Conservation (phyloP, 2,797 vertebrate species). For the Labroides dimidiatus region DNA sequence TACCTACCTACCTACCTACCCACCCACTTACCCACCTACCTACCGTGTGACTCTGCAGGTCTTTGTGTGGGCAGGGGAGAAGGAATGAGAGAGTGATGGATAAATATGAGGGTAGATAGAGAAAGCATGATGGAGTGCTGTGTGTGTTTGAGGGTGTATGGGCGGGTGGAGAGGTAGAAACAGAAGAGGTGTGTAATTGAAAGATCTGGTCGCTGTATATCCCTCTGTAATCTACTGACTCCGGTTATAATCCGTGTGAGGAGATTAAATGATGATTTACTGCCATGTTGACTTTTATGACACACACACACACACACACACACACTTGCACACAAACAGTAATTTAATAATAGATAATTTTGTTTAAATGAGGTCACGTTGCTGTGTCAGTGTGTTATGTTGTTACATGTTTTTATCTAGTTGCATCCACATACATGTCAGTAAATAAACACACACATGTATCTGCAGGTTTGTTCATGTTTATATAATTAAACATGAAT, state of each 20-base stretch:
- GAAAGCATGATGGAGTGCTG: constrained; percentile 33
- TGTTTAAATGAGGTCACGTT: constrained; percentile 4
- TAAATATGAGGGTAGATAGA: constrained; percentile 25
- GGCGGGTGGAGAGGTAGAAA: not conserved
- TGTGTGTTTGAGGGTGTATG: constrained; percentile 9
- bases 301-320: constrained; percentile 13
- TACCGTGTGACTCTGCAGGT: constrained; percentile 70
- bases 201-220: constrained; percentile 29
- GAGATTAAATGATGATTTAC: constrained; percentile 59
- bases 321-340: constrained; percentile 4
- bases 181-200: constrained; percentile 43
- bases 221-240: constrained; percentile 54
- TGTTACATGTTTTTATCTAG: not conserved
- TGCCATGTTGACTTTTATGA: constrained; percentile 44
- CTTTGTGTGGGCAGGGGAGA: constrained; percentile 53
- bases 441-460: not conserved
- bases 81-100: constrained; percentile 16
- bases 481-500: too few species aligned
- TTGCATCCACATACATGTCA: not conserved
- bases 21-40: not conserved
- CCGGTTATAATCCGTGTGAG: constrained; percentile 49
- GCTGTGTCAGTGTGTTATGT: constrained; percentile 1
- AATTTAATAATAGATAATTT: constrained; percentile 3
- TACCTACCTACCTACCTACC: not conserved
- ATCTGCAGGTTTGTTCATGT: not conserved